Evolutionary conservation across 1,140 invertebrate species (phyloP), one percentile per base, ranked within the genome.

Genomic region (Macrobrachium rosenbergii): DNA sequence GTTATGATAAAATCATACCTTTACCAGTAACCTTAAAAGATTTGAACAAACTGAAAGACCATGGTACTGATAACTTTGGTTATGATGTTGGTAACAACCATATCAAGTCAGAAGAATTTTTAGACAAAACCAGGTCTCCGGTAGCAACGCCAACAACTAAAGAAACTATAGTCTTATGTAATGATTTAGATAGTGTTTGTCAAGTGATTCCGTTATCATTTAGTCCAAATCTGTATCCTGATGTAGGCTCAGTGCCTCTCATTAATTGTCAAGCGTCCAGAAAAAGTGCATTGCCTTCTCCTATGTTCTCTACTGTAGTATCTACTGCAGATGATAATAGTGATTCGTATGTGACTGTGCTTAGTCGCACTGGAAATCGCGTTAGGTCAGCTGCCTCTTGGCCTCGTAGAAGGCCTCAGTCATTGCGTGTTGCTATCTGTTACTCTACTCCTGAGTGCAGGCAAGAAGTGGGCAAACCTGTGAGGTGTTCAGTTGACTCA

Each of bases 171-270:
- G 79, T 87, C 78, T 64, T 87, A 14, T 87, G 85, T 58, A 87
- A 87, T 81, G 85, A 87, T 67, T 76, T 87, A 64, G 85, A 87
- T 28, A 87, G 78, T 82, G 85, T 60, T 64, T 87, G 85, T 75
- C 85, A 87, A 52, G 85, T 87, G 72, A 64, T 87, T 82, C 85
- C 85, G 7, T 73, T 87, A 67, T 76, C 78, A 17, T 87, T 87
- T 45, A 87, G 85, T 58, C 85, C 85, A 82, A 87, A 87, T 76
- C 78, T 87, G 21, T 76, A 81, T 60, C 85, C 85, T 37, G 85
- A 87, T 69, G 19, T 80, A 21, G 78, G 85, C 59, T 76, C 78
- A 52, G 85, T 87, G 59, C 85, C 85, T 73, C 67, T 60, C 21
- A 37, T 81, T 43, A 87, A 81, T 37, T 72, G 69, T 45, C 77